Conservation (phyloP, 2,113 vertebrate genomes). For the Vulpes lagopus region DNA sequence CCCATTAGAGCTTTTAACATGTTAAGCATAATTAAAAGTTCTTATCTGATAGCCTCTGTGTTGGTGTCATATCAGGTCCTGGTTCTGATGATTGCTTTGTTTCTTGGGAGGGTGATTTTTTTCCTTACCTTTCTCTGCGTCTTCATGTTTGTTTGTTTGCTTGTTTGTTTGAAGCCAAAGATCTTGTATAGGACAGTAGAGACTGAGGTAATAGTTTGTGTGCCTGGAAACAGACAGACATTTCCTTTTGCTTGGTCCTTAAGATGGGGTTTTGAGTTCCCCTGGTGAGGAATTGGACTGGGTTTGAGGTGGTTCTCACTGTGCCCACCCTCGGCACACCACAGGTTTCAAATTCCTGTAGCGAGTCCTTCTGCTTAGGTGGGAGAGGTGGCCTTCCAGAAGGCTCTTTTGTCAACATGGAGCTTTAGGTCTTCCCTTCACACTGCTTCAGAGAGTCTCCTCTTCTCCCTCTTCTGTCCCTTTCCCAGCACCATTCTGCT, state of each 20-base stretch:
- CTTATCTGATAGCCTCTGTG: neutral
- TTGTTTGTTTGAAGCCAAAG: slow-evolving; percentile 8
- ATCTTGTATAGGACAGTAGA: neutral
- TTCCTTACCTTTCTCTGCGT: neutral
- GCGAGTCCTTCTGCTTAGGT: neutral
- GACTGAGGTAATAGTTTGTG: neutral
- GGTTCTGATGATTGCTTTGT: neutral
- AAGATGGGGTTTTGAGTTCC: neutral
- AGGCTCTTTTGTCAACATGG: neutral
- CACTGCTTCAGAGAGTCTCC: neutral
- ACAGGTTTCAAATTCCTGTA: neutral
- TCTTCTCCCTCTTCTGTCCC: neutral
- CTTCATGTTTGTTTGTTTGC: neutral
- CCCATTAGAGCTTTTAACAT: neutral
- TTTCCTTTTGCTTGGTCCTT: neutral
- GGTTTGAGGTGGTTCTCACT: neutral
- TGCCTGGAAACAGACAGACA: neutral
- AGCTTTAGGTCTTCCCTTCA: neutral
- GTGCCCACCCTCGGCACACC: neutral
- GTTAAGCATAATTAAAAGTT: neutral
- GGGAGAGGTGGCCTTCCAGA: neutral
- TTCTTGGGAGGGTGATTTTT: slow-evolving; percentile 5
- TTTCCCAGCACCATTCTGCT: neutral
- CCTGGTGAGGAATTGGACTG: neutral
- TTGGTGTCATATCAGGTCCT: neutral